Evolutionary conservation across 2,113 vertebrate genomes (phyloP), one percentile per base, ranked within the genome.

Genomic region (Tachysurus fulvidraco): DNA sequence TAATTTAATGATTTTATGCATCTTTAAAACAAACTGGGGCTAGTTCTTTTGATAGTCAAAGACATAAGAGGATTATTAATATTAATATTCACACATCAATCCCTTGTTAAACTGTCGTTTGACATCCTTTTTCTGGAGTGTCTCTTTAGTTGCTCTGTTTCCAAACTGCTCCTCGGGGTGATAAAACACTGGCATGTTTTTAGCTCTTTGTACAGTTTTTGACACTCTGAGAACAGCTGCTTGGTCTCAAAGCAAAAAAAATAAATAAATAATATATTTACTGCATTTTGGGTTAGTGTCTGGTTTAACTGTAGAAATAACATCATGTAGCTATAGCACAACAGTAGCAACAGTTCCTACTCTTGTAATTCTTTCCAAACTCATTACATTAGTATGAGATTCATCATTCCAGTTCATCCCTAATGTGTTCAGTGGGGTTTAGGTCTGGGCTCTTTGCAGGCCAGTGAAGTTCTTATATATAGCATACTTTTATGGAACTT

Each of bases 51-150:
- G 69, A 76, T 74, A 76, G 41, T 2, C 71, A 77, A 85, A 85
- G 52, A 17, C 6, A 3, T 73, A 19, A 54, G 16, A 52, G 74
- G n/a, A 52, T 59, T 52, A 62, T 85, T 85, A 78, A 85, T 79
- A 85, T 78, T 85, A 78, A 85, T 78, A 78, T 17, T 12, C 73
- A 65, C 73, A 79, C 59, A 79, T 78, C 74, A 67, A 64, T 16
- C 28, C n/a, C 59, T 65, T 78, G 74, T 52, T 54, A 65, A 85
- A 79, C 74, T 65, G 73, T 85, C 21, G 12, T 74, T 65, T 85
- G 84, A 64, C 74, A 55, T 55, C n/a, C 60, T 44, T 65, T 64
- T 54, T 50, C 60, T 54, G 44, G n/a, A 64, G 84, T 67, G n/a
- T 16, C 74, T 78, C 30, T 76, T 13, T 0, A 79, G n/a, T 30